Evolutionary conservation across 2,888 invertebrate genomes (phyloP).

Genomic region (Aspidapion aeneum): DNA sequence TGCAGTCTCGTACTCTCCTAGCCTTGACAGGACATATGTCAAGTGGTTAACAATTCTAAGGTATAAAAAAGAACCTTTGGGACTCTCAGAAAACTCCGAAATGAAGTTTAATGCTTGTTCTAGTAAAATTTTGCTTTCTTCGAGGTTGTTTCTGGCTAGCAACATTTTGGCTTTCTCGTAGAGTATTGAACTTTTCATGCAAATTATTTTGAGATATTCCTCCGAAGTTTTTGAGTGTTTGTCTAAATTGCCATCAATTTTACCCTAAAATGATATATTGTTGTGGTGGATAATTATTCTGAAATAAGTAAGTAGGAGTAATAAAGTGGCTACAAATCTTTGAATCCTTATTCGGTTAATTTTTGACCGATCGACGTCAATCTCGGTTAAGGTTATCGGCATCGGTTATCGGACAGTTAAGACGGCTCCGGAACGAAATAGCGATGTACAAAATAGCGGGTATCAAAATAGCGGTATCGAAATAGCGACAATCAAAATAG

Average conservation of each 20-base stretch:
- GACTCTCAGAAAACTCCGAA: slow-evolving; percentile 31
- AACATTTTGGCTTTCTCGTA: slow-evolving; percentile 45
- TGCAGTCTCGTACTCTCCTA: slow-evolving; percentile 50
- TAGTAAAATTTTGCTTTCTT: slow-evolving; percentile 34
- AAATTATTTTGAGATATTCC: slow-evolving; percentile 16
- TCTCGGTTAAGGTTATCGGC: too few relatives aligned
- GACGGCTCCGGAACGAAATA: too few relatives aligned
- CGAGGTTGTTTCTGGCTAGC: slow-evolving; percentile 33
- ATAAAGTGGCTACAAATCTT: too few relatives aligned
- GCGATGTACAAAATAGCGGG: too few relatives aligned
- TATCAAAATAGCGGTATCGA: too few relatives aligned
- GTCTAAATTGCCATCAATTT: neutral
- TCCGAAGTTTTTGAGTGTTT: neutral
- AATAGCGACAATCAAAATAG: too few relatives aligned
- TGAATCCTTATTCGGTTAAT: neutral
- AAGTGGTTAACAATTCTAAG: slow-evolving; percentile 57
- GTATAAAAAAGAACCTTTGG: slow-evolving; percentile 48
- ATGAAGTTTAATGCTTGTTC: slow-evolving; percentile 38
- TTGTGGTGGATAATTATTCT: too few relatives aligned
- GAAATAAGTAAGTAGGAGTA: too few relatives aligned
- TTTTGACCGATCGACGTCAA: too few relatives aligned
- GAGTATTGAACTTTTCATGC: slow-evolving; percentile 42
- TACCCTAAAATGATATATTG: neutral
- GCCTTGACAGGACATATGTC: slow-evolving; percentile 55
- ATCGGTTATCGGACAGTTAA: too few relatives aligned